Percentiles rank a stretch among this genome's conserved stretches.
phyloP scores from a whole-genome alignment of 2,888 invertebrate genomes.

The Conomelus anceps region DNA sequence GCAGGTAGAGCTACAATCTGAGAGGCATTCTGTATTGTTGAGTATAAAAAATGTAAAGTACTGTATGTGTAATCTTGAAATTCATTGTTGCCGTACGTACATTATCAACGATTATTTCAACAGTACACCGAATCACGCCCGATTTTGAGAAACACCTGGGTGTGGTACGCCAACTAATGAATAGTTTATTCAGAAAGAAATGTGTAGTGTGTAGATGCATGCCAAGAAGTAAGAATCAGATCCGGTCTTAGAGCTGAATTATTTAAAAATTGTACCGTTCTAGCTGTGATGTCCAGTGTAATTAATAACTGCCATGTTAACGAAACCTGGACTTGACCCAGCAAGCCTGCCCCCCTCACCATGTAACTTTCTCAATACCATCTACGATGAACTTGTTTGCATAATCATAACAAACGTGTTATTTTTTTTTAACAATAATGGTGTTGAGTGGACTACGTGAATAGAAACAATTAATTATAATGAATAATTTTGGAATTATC shows the following conservation, averaged over 20 bases:
- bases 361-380: neutral
- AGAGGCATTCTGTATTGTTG: no score
- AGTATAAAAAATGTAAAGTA: no score
- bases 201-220: neutral
- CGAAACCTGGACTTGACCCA: neutral
- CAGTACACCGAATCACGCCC: neutral
- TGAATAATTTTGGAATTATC: no score
- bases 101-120: neutral
- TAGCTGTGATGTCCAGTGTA: neutral
- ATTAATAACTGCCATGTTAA: neutral
- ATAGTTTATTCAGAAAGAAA: neutral
- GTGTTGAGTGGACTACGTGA: no score
- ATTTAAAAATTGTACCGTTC: neutral
- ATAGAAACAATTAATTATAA: no score
- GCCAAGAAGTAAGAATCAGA: neutral
- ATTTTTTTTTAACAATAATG: no score
- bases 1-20: no score
- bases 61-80: neutral
- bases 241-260: neutral
- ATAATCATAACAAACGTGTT: neutral
- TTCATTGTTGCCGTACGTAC: neutral
- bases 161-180: neutral
- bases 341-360: neutral
- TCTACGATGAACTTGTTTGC: neutral
- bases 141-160: neutral